Evolutionary conservation across 2,888 invertebrate genomes (phyloP), one percentile per base, ranked within the genome.

Genomic region (Bellardia bayeri): DNA sequence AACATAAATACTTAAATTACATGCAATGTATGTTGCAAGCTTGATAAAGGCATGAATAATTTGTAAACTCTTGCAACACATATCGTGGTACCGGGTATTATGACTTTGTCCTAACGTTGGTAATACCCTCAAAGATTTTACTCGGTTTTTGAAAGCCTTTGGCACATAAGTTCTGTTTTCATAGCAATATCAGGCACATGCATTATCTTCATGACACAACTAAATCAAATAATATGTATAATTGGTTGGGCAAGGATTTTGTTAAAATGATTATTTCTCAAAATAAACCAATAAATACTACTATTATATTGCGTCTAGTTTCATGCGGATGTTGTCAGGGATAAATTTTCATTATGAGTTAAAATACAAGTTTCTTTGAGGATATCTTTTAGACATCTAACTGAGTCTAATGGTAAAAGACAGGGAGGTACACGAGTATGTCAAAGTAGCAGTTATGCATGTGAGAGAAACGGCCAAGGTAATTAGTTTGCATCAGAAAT

Each of bases 11-110:
- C 14, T 74, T 11, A 66, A 66, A 45, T 74, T 58, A 30, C 40
- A 64, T 71, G 23, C 63, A 40, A 9, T 11, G n/a, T 33, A 80
- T 74, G 56, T 56, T 56, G 33, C 16, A 74, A 14, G 56, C 14
- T 49, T 74, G 74, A 74, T 66, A 58, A 66, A 58, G 23, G 37
- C 71, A 56, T 40, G 45, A 58, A 82, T n/a, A 58, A 58, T 74
- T 66, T 74, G 71, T 63, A 23, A 23, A 61, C 45, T 45, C 58
- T 33, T 16, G 16, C 37, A 45, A 68, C 30, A 61, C 33, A 3
- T 79, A 16, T 37, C 68, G 11, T 69, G 14, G 7, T 13, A 40
- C 16, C 30, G 49, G 61, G 69, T 71, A 51, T 61, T 71, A 80
- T 80, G 51, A 7, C 51, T 40, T 30, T 40, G 11, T 23, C 30